Percentiles rank a stretch among this genome's conserved stretches.
Evolutionary conservation across 2,888 invertebrate species (phyloP).

Genomic region (Ernsta delagoae): DNA sequence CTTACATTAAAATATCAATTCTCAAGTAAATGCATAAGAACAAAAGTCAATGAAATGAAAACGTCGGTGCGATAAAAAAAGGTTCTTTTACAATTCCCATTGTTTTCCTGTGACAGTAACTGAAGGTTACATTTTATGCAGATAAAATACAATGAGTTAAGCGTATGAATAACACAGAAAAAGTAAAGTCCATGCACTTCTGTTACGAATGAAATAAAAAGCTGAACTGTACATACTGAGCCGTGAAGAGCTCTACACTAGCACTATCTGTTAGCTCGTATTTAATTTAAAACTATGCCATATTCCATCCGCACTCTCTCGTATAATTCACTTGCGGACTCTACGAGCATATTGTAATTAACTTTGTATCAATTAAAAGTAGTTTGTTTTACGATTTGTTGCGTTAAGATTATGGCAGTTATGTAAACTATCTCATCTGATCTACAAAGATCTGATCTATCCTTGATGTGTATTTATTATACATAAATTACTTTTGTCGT

Average conservation of each 20-base stretch:
- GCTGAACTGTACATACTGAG: conserved; percentile 6
- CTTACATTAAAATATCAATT: too few species aligned
- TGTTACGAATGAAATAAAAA: conserved; percentile 18
- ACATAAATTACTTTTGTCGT: background rate
- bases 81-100: conserved; percentile 8
- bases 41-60: conserved; percentile 3
- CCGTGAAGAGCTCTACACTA: conserved; percentile 6
- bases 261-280: conserved; percentile 7
- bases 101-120: conserved; percentile 16
- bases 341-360: background rate
- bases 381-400: background rate
- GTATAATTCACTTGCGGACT: background rate
- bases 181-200: background rate
- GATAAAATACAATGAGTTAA: conserved; percentile 14
- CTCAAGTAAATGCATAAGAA: background rate
- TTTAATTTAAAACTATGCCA: conserved; percentile 17
- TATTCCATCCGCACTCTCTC: conserved; percentile 4
- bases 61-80: conserved; percentile 5
- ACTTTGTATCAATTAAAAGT: background rate
- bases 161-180: conserved; percentile 12
- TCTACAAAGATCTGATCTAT: too few species aligned
- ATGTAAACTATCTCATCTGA: background rate
- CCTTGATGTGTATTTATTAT: background rate
- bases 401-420: background rate
- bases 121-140: conserved; percentile 16